Percentiles rank a stretch among this genome's conserved stretches.
Conservation (phyloP, 2,888 invertebrate genomes). For the Meteorus cinctellus region DNA sequence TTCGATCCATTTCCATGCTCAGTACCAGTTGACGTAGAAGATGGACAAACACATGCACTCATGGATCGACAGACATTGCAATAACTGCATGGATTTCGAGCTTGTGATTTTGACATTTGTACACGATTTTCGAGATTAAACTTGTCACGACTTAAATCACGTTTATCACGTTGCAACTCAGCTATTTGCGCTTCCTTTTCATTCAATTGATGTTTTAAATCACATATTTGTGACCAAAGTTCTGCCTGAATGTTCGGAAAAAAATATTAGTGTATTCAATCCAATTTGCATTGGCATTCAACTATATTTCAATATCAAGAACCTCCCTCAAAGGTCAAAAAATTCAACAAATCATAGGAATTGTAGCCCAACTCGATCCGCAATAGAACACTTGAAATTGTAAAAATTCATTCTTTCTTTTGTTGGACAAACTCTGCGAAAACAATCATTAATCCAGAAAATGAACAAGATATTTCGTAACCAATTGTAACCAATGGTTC, state of each 20-base stretch:
- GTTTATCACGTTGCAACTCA: constrained; percentile 72
- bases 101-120: constrained; percentile 61
- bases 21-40: constrained; percentile 37
- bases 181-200: constrained; percentile 72
- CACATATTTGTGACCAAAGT: constrained; percentile 59
- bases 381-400: too few relatives aligned
- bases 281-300: too few relatives aligned
- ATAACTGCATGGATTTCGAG: constrained; percentile 53
- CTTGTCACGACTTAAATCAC: constrained; percentile 72
- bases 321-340: too few relatives aligned
- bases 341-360: too few relatives aligned
- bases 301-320: too few relatives aligned
- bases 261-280: not conserved
- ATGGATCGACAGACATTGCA: constrained; percentile 57
- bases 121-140: constrained; percentile 71
- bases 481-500: too few relatives aligned
- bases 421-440: too few relatives aligned
- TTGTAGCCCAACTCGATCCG: too few relatives aligned
- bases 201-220: constrained; percentile 67
- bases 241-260: constrained; percentile 47
- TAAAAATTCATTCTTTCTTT: too few relatives aligned
- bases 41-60: constrained; percentile 52
- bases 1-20: constrained; percentile 49
- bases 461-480: too few relatives aligned
- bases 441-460: too few relatives aligned